A percentile compares a stretch with the other conserved stretches of the same genome.
Conservation (phyloP, 2,797 vertebrate species). For the Pampus argenteus region DNA sequence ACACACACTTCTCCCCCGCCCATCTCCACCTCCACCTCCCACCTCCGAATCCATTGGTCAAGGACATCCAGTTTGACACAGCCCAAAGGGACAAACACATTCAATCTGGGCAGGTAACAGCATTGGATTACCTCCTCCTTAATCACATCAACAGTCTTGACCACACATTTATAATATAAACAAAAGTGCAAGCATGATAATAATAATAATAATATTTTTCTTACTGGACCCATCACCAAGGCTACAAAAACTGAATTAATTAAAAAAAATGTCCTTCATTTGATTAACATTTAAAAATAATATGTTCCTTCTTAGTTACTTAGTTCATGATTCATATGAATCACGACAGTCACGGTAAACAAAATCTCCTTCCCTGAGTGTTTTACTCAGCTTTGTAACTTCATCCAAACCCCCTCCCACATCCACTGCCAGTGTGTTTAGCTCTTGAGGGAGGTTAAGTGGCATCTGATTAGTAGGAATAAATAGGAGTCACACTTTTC, state of each 20-base stretch:
- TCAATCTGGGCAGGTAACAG: slow-evolving; percentile 43
- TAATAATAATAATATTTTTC: too few relatives aligned
- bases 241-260: too few relatives aligned
- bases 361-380: slow-evolving; percentile 11
- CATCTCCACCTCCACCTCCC: neutral
- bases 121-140: slow-evolving; percentile 21
- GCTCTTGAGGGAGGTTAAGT: slow-evolving; percentile 6
- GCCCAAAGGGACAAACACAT: slow-evolving; percentile 54
- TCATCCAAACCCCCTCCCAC: slow-evolving; percentile 21
- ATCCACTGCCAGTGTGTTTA: neutral
- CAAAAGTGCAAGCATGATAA: slow-evolving; percentile 34
- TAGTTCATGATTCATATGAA: slow-evolving; percentile 3
- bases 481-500: slow-evolving; percentile 15
- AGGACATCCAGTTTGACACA: slow-evolving; percentile 60
- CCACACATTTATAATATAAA: slow-evolving; percentile 18
- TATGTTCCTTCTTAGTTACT: too few relatives aligned
- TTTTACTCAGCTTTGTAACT: slow-evolving; percentile 55
- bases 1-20: slow-evolving; percentile 39
- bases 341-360: slow-evolving; percentile 41
- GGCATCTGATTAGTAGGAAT: slow-evolving; percentile 36
- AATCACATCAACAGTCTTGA: slow-evolving; percentile 17
- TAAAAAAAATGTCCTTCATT: slow-evolving; percentile 34
- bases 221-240: too few relatives aligned
- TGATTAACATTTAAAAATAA: slow-evolving; percentile 19
- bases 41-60: slow-evolving; percentile 52